Evolutionary conservation across 2,113 vertebrate genomes (phyloP).

Genomic region (Canis aureus): DNA sequence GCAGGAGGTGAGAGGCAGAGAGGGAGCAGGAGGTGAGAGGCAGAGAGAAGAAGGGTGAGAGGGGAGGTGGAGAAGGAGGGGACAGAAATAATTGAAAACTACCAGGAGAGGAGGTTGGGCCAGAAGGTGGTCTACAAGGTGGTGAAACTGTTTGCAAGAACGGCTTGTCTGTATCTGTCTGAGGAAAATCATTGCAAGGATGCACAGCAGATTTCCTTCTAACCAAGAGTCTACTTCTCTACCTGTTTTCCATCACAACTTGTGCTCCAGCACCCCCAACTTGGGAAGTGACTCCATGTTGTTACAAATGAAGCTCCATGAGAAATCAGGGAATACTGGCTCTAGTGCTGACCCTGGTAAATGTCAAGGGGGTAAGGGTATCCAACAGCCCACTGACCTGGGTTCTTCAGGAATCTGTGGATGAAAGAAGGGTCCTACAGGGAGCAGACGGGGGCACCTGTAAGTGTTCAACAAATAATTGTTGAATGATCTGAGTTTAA

Average conservation of each 20-base stretch:
- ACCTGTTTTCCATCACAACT: neutral
- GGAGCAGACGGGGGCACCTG: neutral
- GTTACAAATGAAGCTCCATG: neutral
- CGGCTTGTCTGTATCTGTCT: neutral
- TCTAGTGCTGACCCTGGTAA: neutral
- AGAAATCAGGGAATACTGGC: neutral
- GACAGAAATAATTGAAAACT: neutral
- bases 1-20: neutral
- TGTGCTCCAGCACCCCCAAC: neutral
- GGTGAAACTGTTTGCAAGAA: neutral
- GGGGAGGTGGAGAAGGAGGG: neutral
- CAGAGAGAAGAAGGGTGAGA: neutral
- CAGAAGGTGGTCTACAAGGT: neutral
- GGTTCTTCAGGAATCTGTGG: neutral
- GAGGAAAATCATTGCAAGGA: neutral
- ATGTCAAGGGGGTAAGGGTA: neutral
- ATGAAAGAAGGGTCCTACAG: neutral
- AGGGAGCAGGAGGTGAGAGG: neutral
- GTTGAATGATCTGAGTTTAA: neutral
- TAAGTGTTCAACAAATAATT: neutral
- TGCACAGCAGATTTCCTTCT: neutral
- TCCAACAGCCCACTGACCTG: neutral
- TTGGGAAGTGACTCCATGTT: neutral
- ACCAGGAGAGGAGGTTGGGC: neutral
- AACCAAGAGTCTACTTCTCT: neutral